phyloP scores from a whole-genome alignment of 1,140 invertebrate species.

The Asbolus verrucosus region DNA sequence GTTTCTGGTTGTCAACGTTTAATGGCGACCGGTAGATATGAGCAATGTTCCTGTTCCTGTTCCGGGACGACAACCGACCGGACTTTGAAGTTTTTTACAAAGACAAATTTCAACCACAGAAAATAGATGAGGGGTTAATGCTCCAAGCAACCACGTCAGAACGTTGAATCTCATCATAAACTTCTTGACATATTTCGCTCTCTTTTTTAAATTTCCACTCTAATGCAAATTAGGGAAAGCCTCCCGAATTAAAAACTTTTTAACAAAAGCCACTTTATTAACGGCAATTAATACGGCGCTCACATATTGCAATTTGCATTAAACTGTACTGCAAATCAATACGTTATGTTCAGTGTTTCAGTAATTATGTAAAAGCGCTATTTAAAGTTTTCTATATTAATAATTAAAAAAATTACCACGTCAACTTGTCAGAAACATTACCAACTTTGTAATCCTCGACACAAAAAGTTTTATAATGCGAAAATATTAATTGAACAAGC shows the following conservation, averaged over 20 bases:
- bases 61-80: slow-evolving; percentile 24
- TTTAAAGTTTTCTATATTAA: no score
- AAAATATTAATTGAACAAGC: no score
- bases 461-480: no score
- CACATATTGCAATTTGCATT: no score
- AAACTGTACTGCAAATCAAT: no score
- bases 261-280: no score
- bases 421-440: no score
- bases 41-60: slow-evolving; percentile 28
- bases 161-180: neutral
- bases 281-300: no score
- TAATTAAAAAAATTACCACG: no score
- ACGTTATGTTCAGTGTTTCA: no score
- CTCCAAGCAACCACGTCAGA: neutral
- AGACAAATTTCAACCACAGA: slow-evolving; percentile 25
- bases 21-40: slow-evolving; percentile 26
- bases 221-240: neutral
- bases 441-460: no score
- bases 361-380: no score
- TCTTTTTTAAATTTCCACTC: neutral
- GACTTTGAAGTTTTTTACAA: slow-evolving; percentile 39
- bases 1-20: slow-evolving; percentile 33
- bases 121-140: slow-evolving; percentile 18
- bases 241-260: neutral
- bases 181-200: neutral